Evolutionary conservation across 1,140 invertebrate genomes (phyloP).

Genomic region (Akabosia matsudoensis): DNA sequence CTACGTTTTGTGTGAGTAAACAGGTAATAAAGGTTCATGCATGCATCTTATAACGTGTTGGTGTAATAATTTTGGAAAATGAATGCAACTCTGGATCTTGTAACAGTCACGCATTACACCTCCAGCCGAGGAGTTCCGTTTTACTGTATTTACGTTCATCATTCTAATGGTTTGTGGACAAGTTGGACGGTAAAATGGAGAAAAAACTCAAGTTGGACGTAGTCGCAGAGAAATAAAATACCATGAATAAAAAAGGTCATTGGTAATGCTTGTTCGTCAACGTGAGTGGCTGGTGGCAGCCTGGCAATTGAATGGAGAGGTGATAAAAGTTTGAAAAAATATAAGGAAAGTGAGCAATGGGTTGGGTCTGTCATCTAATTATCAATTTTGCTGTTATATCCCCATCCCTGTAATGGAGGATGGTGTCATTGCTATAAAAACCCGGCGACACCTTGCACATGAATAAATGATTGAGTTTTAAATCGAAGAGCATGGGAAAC

Average conservation of each 20-base stretch:
- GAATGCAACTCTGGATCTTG: no score
- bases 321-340: constrained; percentile 1
- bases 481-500: background rate
- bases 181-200: no score
- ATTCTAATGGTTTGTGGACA: no score
- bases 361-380: constrained; percentile 19
- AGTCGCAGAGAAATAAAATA: background rate
- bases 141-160: no score
- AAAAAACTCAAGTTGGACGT: no score
- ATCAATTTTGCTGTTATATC: constrained; percentile 18
- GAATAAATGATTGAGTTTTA: constrained; percentile 5
- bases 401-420: constrained; percentile 3
- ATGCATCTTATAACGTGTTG: no score
- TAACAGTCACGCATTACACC: no score
- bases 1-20: background rate
- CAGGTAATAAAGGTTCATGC: no score
- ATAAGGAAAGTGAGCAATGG: constrained; percentile 8
- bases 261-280: background rate
- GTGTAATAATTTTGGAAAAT: background rate
- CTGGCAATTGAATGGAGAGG: background rate
- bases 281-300: background rate
- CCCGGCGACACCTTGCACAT: constrained; percentile 13
- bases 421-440: constrained; percentile 18
- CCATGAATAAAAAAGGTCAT: background rate
- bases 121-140: no score